Conservation (phyloP, 2,113 vertebrate species). For the Callorhinus ursinus region DNA sequence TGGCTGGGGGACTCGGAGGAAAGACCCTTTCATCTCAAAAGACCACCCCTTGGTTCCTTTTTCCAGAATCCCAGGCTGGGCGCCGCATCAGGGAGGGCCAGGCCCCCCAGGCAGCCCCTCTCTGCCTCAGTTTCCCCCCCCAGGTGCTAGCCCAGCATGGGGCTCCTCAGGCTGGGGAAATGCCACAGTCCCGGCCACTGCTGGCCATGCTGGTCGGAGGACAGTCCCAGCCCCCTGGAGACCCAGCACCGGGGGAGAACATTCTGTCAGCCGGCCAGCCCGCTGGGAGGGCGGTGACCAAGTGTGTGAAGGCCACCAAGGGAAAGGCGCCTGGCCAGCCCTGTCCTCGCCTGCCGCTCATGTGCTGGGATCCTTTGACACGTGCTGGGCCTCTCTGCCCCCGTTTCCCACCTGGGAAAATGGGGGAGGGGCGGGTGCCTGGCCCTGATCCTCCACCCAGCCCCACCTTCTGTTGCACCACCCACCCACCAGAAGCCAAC, state of each 20-base stretch:
- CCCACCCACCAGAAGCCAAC: not conserved
- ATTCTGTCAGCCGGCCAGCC: not conserved
- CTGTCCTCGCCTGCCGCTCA: accelerated
- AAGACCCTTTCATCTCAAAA: not conserved
- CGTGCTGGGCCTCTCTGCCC: not conserved
- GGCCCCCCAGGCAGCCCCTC: no score
- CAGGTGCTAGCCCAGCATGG: not conserved
- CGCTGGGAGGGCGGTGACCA: not conserved
- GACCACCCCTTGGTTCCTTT: not conserved
- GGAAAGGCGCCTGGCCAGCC: not conserved
- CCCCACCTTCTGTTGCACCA: not conserved
- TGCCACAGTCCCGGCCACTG: not conserved
- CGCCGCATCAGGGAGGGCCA: accelerated
- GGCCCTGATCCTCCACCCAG: accelerated
- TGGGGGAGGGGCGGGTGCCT: accelerated
- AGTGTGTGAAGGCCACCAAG: not conserved
- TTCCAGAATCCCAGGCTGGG: not conserved
- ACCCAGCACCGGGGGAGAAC: not conserved
- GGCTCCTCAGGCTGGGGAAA: not conserved
- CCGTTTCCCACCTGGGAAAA: not conserved
- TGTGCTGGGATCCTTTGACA: not conserved
- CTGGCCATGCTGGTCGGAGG: not conserved
- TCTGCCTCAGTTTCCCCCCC: not conserved
- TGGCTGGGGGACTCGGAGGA: not conserved
- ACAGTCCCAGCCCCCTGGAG: not conserved